Evolutionary conservation across 2,113 vertebrate genomes (phyloP).

Genomic region (Entosphenus tridentatus): DNA sequence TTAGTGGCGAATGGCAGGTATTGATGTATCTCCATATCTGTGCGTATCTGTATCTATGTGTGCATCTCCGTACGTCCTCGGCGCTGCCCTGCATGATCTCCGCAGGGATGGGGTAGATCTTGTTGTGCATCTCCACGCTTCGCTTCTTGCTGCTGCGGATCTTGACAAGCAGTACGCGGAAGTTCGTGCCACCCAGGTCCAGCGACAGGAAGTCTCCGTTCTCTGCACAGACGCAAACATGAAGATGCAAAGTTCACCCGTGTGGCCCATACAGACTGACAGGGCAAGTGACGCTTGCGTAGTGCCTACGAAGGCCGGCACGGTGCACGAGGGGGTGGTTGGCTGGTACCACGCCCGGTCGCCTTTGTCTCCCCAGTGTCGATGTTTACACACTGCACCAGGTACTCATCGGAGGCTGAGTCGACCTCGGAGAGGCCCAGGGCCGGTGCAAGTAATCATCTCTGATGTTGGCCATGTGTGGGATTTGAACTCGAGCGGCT

Average conservation of each 20-base stretch:
- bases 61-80: slow-evolving; percentile 41
- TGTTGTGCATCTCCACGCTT: slow-evolving; percentile 73
- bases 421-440: too few species aligned
- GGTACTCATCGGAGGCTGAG: background rate
- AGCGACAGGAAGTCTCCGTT: slow-evolving; percentile 71
- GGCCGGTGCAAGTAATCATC: too few species aligned
- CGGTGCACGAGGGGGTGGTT: background rate
- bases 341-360: background rate
- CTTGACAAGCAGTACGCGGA: slow-evolving; percentile 65
- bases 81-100: slow-evolving; percentile 77
- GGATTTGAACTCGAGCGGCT: too few species aligned
- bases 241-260: background rate
- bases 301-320: rapidly evolving
- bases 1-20: background rate
- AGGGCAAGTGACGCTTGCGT: too few species aligned
- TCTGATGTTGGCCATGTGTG: too few species aligned
- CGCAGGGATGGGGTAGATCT: slow-evolving; percentile 71
- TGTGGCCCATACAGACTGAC: rapidly evolving
- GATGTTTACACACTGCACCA: background rate
- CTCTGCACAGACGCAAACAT: slow-evolving; percentile 28
- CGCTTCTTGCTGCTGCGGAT: slow-evolving; percentile 38
- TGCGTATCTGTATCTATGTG: background rate
- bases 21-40: background rate
- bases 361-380: background rate
- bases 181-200: slow-evolving; percentile 82